phyloP scores from a whole-genome alignment of 2,797 vertebrate genomes.

The Notolepis coatsorum region DNA sequence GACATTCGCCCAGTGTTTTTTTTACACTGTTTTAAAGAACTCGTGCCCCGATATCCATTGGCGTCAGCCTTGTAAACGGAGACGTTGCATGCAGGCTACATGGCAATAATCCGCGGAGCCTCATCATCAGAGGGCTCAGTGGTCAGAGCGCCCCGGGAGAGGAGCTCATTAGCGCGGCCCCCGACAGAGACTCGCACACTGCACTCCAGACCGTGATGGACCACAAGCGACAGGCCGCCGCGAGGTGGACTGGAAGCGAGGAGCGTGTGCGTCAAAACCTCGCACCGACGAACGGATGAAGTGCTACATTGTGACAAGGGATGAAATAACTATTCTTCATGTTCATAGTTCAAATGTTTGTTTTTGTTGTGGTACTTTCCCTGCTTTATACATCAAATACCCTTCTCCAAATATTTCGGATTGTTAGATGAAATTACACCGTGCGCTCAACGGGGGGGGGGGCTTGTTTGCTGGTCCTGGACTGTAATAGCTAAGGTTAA shows the following conservation, averaged over 20 bases:
- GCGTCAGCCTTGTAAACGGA: slow-evolving; percentile 31
- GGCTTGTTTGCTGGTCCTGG: slow-evolving; percentile 34
- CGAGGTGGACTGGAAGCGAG: slow-evolving; percentile 52
- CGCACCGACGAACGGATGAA: too few species aligned
- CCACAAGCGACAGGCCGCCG: slow-evolving; percentile 75
- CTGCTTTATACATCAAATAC: too few species aligned
- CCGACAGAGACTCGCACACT: slow-evolving; percentile 65
- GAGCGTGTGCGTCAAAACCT: too few species aligned
- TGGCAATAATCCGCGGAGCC: slow-evolving; percentile 53
- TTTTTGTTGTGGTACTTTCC: background rate
- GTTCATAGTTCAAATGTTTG: background rate
- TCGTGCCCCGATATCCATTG: slow-evolving; percentile 22
- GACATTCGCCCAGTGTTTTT: background rate
- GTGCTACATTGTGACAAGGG: too few species aligned
- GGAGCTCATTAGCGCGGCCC: slow-evolving; percentile 79
- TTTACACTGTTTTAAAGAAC: slow-evolving; percentile 17
- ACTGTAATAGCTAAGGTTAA: slow-evolving; percentile 24
- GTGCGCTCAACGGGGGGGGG: slow-evolving; percentile 10
- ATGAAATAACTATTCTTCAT: too few species aligned
- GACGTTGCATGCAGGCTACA: slow-evolving; percentile 39
- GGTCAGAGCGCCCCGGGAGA: slow-evolving; percentile 67
- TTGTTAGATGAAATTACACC: background rate
- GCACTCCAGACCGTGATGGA: slow-evolving; percentile 66
- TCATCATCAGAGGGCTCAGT: slow-evolving; percentile 52
- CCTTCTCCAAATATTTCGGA: too few species aligned